Base-by-base conservation (phyloP, 2,113 vertebrate genomes). In the Brachionichthys hirsutus region DNA sequence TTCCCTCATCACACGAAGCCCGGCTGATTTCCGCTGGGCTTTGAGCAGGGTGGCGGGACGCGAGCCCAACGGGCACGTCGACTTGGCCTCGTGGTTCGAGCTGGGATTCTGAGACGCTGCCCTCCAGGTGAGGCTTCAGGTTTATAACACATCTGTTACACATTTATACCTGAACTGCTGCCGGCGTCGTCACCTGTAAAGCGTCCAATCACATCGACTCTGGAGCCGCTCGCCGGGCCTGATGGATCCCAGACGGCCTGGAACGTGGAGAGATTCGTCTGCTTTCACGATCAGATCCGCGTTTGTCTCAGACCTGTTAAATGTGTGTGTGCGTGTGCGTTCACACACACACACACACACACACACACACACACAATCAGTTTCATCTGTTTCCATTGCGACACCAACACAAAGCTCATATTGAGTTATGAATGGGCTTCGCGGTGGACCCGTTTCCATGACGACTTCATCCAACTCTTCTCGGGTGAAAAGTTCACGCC, bases 331-430 rank as follows among this genome's bases (percentile, higher is more conserved):
- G 34, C 48, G 62, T 15, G n/a, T 12, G 4, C 20, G 12, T 19
- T 47, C 36, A 16, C 30, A 15, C 17, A 11, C 16, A 44, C 11
- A 9, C 48, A 19, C 38, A n/a, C 3, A 24, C 14, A 47, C 17
- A n/a, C n/a, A n/a, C n/a, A n/a, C n/a, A n/a, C n/a, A n/a, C n/a
- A n/a, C n/a, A 66, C 55, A 18, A 9, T 62, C 58, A 12, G 24
- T 36, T 60, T 60, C 70, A 38, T 42, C 53, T 48, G 62, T 66
- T 73, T 73, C 70, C 70, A 73, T 67, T 51, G 61, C 62, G 54
- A 19, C 62, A 45, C 12, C 17, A 12, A 70, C 58, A 17, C 6
- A 38, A 10, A 12, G 15, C 42, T 62, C 58, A 18, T 15, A 18
- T 14, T 24, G 38, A 62, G 57, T 54, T 47, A 20, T 34, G 42